Base-by-base conservation (phyloP, 2,888 invertebrate genomes). In the Rhogogaster chlorosoma region DNA sequence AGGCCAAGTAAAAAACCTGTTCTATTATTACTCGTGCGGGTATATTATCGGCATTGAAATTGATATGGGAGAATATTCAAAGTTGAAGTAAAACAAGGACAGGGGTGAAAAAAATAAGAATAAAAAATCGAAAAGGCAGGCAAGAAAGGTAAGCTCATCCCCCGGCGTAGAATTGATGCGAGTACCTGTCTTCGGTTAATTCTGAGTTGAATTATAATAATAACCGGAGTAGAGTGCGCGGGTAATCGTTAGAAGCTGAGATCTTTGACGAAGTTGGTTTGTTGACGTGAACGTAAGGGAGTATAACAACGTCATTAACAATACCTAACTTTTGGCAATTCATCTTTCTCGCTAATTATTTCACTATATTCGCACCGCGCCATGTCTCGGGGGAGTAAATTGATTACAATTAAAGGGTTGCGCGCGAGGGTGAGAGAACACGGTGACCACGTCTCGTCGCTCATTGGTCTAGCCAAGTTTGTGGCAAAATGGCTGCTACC, bases 391-490 rank as follows among this genome's bases (percentile, higher is more conserved):
- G 88, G 89, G 90, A 92, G 91, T 92, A 93, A 93, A 93, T 93
- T 93, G 93, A 93, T 93, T 93, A 93, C 93, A 93, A 93, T 92
- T 92, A 92, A 92, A 92, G 91, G 89, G 89, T 89, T 88, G 89
- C 85, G 87, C 82, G 86, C 82, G 88, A 87, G 88, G 85, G 78
- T 29, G 88, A 90, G 91, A 90, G 91, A 90, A 91, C 89, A 91
- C 92, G 93, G 93, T 93, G 93, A 93, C 93, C 93, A 93, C 93
- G 93, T 91, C 90, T 93, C 93, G 90, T 90, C 92, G 91, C 93
- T 93, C 92, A 93, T 93, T 93, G 93, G 93, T 93, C 92, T 93
- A 93, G 92, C 93, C 91, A 92, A 92, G 93, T 93, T 93, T 93
- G 93, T 93, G 93, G 93, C 93, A 93, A 93, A 93, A 93, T 93